Conservation (phyloP, 1,140 invertebrate genomes). For the Micrasema longulum region DNA sequence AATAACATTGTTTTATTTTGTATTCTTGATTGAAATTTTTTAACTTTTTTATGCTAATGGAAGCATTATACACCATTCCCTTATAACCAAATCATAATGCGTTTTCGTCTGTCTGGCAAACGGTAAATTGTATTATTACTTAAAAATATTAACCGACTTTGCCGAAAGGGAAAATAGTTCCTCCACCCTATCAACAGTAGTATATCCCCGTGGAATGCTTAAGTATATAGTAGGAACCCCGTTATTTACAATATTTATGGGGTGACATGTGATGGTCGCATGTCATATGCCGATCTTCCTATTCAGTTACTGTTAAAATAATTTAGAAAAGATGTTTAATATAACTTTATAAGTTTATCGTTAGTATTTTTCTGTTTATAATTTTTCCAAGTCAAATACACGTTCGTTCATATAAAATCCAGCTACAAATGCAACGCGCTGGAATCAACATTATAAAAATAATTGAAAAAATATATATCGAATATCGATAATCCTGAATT, state of each 20-base stretch:
- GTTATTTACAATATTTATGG: background rate
- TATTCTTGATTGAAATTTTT: conserved; percentile 10
- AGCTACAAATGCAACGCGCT: no score
- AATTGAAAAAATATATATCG: no score
- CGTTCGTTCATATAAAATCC: no score
- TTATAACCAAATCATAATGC: conserved; percentile 22
- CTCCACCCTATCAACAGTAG: conserved; percentile 13
- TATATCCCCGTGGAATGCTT: background rate
- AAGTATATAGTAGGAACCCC: background rate
- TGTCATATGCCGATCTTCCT: conserved; percentile 4
- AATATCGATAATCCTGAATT: no score
- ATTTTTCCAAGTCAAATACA: no score
- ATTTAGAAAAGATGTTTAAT: no score
- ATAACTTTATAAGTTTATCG: no score
- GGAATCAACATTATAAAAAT: no score
- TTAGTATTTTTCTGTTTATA: no score
- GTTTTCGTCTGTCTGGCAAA: conserved; percentile 21
- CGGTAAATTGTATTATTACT: conserved; percentile 35
- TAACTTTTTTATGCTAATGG: conserved; percentile 52
- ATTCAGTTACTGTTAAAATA: background rate
- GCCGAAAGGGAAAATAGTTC: background rate
- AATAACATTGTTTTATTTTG: background rate
- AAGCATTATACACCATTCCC: conserved; percentile 51
- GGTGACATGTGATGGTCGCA: conserved; percentile 8
- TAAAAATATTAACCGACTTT: conserved; percentile 3